Base-by-base conservation (phyloP, 2,888 invertebrate species). In the Sipunculus nudus region DNA sequence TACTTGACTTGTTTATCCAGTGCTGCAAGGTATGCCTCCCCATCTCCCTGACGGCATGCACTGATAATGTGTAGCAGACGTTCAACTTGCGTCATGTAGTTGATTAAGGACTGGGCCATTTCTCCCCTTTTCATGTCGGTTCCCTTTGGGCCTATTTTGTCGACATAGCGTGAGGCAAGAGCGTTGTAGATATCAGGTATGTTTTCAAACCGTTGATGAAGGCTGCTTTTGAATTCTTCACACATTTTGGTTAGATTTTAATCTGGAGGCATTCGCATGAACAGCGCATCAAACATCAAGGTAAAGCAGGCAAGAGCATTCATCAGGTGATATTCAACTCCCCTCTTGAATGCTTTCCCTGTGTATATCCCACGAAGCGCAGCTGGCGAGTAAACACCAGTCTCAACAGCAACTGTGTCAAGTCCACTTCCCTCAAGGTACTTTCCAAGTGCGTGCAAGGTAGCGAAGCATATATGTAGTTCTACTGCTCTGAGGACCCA, bases 361-460 rank as follows among this genome's bases (percentile, higher is more conserved):
- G 38, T 39, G 26, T 25, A 56, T 6, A 56, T 61, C 28, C 59
- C 49, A 32, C 53, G 54, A 54, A 54, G 63, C 40, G 63, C 59
- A 41, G 61, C 53, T 2, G 52, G 28, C 23, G 58, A 53, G 53
- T 61, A 61, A 26, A 32, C 32, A 28, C 59, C 59, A 46, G 53
- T 61, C 47, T 61, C 62, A 53, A 61, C 39, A n/a, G 63, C 59
- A 49, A 40, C 41, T 3, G 49, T 60, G 41, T 60, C 47, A 10
- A 54, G 4, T 28, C 63, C 59, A 45, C 53, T 59, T 21, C 31
- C 53, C 48, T 61, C 59, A 28, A 61, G 8, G 10, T 45, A 47
- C 53, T 61, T 61, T 13, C 54, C 54, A 55, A 60, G 63, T 35
- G 43, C 59, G 38, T 63, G 63, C 49, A 63, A 45, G 32, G 54